These are phyloP conservation scores for Galaxias olidus DNA, from an alignment of 2,797 vertebrate species.

Conservation along the genomic window DNA sequence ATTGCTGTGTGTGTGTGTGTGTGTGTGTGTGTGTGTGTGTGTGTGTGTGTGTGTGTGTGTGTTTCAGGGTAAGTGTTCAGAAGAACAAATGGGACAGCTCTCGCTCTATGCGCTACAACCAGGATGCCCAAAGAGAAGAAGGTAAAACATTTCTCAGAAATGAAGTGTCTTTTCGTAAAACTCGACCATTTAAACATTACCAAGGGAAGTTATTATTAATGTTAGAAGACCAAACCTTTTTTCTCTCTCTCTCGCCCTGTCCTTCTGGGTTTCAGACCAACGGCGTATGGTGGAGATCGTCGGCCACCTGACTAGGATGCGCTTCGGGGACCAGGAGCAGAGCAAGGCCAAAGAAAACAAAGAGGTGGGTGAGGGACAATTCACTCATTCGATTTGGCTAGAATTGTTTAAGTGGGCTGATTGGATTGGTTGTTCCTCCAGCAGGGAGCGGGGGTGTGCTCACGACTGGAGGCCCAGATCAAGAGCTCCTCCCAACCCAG, in stretches of 20 bases:
- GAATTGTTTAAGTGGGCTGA: conserved; percentile 8
- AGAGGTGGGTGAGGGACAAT: conserved; percentile 78
- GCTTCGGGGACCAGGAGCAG: conserved; percentile 89
- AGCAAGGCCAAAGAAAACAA: conserved; percentile 86
- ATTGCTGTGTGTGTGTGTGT: conserved; percentile 4
- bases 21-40: not conserved
- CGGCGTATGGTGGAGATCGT: conserved; percentile 95
- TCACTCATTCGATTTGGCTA: not conserved
- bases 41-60: conserved; percentile 4
- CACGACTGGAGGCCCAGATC: conserved; percentile 89
- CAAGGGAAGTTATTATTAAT: too few species aligned
- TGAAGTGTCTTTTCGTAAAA: too few species aligned
- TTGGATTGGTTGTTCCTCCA: conserved; percentile 46
- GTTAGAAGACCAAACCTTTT: not conserved
- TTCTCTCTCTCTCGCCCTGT: not conserved
- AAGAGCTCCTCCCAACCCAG: conserved; percentile 79
- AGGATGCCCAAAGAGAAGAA: conserved; percentile 96
- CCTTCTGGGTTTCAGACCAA: conserved; percentile 79
- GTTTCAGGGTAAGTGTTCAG: conserved; percentile 87
- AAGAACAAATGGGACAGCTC: conserved; percentile 95
- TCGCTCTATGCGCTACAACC: conserved; percentile 93
- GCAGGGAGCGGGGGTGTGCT: conserved; percentile 92
- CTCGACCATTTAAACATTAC: not conserved
- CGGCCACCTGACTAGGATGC: conserved; percentile 91
- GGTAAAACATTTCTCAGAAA: conserved; percentile 66